Base-by-base conservation (phyloP, 1,140 invertebrate species). In the Drosophila lowei region DNA sequence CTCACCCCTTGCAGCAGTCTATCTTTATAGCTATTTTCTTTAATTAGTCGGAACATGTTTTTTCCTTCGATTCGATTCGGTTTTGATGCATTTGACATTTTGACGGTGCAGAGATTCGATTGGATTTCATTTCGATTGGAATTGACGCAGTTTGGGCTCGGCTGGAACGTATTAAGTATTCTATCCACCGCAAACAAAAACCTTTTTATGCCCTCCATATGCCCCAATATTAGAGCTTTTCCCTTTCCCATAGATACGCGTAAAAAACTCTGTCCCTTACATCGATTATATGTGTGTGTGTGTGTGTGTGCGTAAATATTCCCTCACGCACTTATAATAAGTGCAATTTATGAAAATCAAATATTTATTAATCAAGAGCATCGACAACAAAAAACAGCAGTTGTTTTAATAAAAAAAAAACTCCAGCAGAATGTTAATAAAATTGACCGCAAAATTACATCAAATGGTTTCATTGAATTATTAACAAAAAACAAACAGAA, bases 61-160 rank as follows among this genome's bases (percentile, higher is more conserved):
- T 16, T 53, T 23, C 53, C 57, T 65, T 74, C 43, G 53, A 25
- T n/a, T 53, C 41, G 60, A 73, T 65, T 74, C 43, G 60, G 65
- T 74, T 72, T 72, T 74, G 49, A 84, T 83, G 50, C 65, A 50
- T 80, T 84, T 85, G 80, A 80, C 81, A 85, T 86, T 85, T 83
- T 23, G 25, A 6, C n/a, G 4, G n/a, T 7, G 46, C 64, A 21
- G 46, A 68, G 54, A 59, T 70, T 52, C 47, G 30, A 41, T 46
- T 54, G 44, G 42, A 30, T 44, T 56, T 56, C 9, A 62, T 50
- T 62, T 72, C 38, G 34, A 49, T 9, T 15, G 25, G 9, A 49
- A 60, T 55, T 72, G 66, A 68, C 66, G 66, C 52, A 68, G 44
- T 57, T 56, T 38, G 61, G 64, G 64, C 11, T 53, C 25, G 61